phyloP scores from a whole-genome alignment of 1,140 invertebrate species.

The Drosophila biarmipes region DNA sequence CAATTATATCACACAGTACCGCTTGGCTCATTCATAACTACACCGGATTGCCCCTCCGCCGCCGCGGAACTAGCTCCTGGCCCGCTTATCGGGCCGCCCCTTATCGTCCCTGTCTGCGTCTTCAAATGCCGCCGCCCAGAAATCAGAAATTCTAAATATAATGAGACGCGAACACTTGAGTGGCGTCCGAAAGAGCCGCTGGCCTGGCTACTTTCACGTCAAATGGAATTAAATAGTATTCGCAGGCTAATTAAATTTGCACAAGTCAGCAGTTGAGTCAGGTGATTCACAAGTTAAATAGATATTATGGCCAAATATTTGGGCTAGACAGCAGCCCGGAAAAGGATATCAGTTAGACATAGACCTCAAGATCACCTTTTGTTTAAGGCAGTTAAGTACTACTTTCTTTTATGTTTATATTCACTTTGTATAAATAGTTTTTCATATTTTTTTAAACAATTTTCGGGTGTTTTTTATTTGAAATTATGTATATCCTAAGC shows the following conservation, averaged over 20 bases:
- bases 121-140: conserved; percentile 45
- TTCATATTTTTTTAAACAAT: no score
- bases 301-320: not conserved
- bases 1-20: conserved; percentile 41
- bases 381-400: not conserved
- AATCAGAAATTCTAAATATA: conserved; percentile 51
- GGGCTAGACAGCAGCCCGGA: no score
- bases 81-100: conserved; percentile 16
- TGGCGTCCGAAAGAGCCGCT: conserved; percentile 1
- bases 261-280: not conserved
- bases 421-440: no score
- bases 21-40: conserved; percentile 54
- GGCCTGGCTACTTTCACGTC: conserved; percentile 7
- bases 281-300: not conserved
- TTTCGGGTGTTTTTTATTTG: no score
- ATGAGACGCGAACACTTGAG: conserved; percentile 13
- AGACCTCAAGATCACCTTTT: not conserved
- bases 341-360: not conserved
- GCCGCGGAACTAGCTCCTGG: not conserved
- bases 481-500: no score
- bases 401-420: no score
- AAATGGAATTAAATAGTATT: not conserved
- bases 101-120: conserved; percentile 28
- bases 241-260: conserved; percentile 12
- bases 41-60: conserved; percentile 21